Percentiles rank a stretch among this genome's conserved stretches.
These are phyloP conservation scores for Agrypnia vestita DNA, from an alignment of 1,140 invertebrate genomes.

Conservation along the genomic window DNA sequence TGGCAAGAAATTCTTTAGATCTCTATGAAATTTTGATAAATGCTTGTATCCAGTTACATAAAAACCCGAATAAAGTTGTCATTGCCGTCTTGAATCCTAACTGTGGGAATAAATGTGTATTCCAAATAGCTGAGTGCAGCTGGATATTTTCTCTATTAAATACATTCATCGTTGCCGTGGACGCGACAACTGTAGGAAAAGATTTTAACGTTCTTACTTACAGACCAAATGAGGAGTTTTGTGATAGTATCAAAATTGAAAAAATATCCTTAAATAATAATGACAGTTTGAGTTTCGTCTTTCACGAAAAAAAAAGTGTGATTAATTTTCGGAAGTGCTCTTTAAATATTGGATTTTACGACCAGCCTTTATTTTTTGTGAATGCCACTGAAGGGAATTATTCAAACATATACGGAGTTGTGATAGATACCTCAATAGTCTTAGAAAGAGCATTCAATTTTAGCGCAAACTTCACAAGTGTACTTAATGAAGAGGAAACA, in stretches of 20 bases:
- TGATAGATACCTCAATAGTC: too few relatives aligned
- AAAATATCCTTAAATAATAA: not conserved
- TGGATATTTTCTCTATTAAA: too few relatives aligned
- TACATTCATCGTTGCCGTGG: too few relatives aligned
- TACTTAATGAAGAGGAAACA: too few relatives aligned
- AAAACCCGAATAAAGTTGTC: not conserved
- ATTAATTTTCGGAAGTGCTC: slow-evolving; percentile 8
- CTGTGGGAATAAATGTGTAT: too few relatives aligned
- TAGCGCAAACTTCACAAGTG: not conserved
- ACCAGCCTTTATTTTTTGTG: slow-evolving; percentile 9
- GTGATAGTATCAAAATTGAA: not conserved
- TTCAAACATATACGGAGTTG: not conserved
- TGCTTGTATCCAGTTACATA: too few relatives aligned
- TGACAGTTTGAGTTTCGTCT: not conserved
- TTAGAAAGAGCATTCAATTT: slow-evolving; percentile 23
- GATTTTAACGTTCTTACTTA: too few relatives aligned
- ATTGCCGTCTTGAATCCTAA: not conserved
- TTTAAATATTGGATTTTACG: slow-evolving; percentile 1
- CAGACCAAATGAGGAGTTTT: too few relatives aligned
- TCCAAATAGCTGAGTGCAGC: not conserved
- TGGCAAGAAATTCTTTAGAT: not conserved
- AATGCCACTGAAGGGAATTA: too few relatives aligned
- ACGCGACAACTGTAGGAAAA: too few relatives aligned
- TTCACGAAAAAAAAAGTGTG: not conserved
- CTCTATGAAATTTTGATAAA: too few relatives aligned